phyloP scores from a whole-genome alignment of 64 coral and sea anemone species.

The Orbicella faveolata region DNA sequence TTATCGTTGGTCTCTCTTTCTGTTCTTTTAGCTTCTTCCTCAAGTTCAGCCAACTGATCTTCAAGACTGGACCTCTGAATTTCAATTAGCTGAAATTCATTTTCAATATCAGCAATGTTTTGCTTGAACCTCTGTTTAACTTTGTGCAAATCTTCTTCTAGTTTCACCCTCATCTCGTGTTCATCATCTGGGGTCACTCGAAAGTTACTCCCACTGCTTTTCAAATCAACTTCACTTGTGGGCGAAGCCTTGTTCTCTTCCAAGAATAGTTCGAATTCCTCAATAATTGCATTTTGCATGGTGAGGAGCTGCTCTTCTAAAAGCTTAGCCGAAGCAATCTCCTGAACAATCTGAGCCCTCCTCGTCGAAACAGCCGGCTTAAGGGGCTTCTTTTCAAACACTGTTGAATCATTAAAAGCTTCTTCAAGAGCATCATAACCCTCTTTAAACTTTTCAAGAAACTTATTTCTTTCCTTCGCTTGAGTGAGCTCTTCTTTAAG shows the following conservation, averaged over 20 bases:
- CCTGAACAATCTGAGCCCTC: slow-evolving; percentile 73
- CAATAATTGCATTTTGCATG: slow-evolving; percentile 85
- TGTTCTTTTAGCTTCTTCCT: slow-evolving; percentile 42
- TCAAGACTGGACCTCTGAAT: slow-evolving; percentile 85
- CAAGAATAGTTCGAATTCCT: slow-evolving; percentile 82
- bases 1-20: slow-evolving; percentile 54
- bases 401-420: slow-evolving; percentile 70
- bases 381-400: slow-evolving; percentile 48
- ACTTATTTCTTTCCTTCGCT: slow-evolving; percentile 59
- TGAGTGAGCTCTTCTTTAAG: slow-evolving; percentile 76
- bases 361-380: slow-evolving; percentile 71
- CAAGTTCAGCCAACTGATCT: slow-evolving; percentile 62
- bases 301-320: slow-evolving; percentile 87
- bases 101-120: slow-evolving; percentile 87
- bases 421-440: slow-evolving; percentile 86
- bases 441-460: slow-evolving; percentile 73
- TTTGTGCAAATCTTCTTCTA: slow-evolving; percentile 55
- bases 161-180: slow-evolving; percentile 59
- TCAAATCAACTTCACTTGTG: slow-evolving; percentile 20
- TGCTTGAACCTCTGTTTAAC: slow-evolving; percentile 74
- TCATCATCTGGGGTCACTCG: slow-evolving; percentile 55
- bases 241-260: slow-evolving; percentile 60
- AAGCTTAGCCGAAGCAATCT: slow-evolving; percentile 81
- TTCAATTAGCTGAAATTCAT: slow-evolving; percentile 83
- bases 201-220: slow-evolving; percentile 7